Conservation (phyloP, 1,140 invertebrate species). For the Philotrypesis tridentata region DNA sequence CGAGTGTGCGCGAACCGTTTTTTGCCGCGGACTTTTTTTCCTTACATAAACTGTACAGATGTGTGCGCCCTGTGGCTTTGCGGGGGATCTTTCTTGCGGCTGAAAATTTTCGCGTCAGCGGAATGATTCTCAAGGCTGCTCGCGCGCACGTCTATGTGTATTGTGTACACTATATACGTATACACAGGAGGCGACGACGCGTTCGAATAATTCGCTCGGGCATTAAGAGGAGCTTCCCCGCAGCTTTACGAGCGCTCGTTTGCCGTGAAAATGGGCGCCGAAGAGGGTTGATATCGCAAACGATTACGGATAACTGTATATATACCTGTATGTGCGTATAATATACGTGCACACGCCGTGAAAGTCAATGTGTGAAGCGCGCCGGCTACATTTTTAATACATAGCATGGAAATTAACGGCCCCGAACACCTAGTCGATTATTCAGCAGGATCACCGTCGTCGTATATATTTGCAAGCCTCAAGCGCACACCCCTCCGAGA, state of each 20-base stretch:
- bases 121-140: neutral
- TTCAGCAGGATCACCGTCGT: neutral
- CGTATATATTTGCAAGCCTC: no score
- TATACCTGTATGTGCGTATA: neutral
- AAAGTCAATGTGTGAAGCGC: constrained; percentile 39
- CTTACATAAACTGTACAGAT: no score
- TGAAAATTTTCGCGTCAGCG: neutral
- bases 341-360: no score
- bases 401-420: constrained; percentile 42
- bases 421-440: neutral
- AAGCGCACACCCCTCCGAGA: no score
- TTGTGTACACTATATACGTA: no score
- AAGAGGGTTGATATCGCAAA: constrained; percentile 46
- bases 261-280: constrained; percentile 40
- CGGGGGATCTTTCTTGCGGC: neutral
- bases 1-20: neutral
- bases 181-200: constrained; percentile 29
- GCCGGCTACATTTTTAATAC: constrained; percentile 43
- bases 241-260: constrained; percentile 49
- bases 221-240: constrained; percentile 46
- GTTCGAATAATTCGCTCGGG: constrained; percentile 43
- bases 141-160: neutral
- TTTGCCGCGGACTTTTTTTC: neutral
- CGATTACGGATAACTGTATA: constrained; percentile 48
- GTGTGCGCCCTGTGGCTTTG: neutral